Base-by-base conservation (phyloP, 2,113 vertebrate species). In the Parotia lawesii region DNA sequence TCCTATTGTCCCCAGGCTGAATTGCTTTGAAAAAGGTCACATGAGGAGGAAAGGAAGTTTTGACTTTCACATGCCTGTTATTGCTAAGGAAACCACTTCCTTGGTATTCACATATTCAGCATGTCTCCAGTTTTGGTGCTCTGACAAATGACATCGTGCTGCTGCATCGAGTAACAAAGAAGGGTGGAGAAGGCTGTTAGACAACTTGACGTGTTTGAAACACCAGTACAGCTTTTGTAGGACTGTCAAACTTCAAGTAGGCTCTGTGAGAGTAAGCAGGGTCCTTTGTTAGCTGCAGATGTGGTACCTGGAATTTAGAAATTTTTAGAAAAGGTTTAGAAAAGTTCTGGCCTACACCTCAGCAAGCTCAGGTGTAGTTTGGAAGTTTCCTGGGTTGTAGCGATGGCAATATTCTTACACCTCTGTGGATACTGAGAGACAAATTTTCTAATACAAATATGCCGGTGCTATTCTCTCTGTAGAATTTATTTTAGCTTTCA, bases 21-120 rank as follows among this genome's bases (percentile, higher is more conserved):
- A 97, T 96, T 96, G 96, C 97, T 98, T 98, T 97, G 96, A 92
- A 97, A 97, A 95, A 97, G 97, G 97, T 98, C 97, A 98, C 97
- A 97, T 97, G 97, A 97, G 96, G 95, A 95, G 97, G 97, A 97
- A 96, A 98, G 97, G 97, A 98, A 98, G 97, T 98, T 98, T 97
- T 97, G 97, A 98, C 96, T 98, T 98, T 98, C 97, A 98, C 97
- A 97, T 98, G 97, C 95, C 97, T 97, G 92, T 97, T 97, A 98
- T 97, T 98, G 96, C 97, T 97, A 97, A 93, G 97, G 97, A 98
- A 98, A 98, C 97, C 95, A 97, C 96, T 98, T 98, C 97, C 97
- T 97, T 71, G 38, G 96, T 95, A 96, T 96, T 98, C 96, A 98
- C 97, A 92, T 94, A 97, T 97, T 97, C 95, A 97, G 97, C 97